Evolutionary conservation across 2,113 vertebrate species (phyloP).

Genomic region (Gavialis gangeticus): DNA sequence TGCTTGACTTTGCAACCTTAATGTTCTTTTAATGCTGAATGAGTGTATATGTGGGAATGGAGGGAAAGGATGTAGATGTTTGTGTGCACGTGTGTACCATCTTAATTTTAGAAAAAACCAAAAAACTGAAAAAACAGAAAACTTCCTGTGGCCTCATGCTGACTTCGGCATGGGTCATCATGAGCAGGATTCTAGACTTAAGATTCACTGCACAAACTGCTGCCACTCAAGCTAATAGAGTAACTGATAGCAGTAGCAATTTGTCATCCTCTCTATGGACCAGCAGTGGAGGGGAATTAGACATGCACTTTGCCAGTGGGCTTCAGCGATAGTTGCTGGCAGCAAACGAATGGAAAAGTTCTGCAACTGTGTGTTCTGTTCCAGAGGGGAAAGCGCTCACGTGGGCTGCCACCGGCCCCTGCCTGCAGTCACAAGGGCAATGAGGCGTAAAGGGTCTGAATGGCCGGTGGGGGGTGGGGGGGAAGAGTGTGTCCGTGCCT

Average conservation of each 20-base stretch:
- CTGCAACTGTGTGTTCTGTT: too few species aligned
- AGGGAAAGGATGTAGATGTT: too few species aligned
- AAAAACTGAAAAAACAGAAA: slow-evolving; percentile 69
- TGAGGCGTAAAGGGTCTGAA: too few species aligned
- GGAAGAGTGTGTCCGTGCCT: too few species aligned
- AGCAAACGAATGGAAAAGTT: too few species aligned
- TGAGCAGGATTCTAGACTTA: slow-evolving; percentile 44
- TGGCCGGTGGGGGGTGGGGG: too few species aligned
- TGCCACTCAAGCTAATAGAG: slow-evolving; percentile 67
- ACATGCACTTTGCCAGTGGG: too few species aligned
- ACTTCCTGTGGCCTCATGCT: slow-evolving; percentile 68
- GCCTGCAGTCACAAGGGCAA: too few species aligned
- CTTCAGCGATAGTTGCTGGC: too few species aligned
- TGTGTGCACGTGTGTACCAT: background rate
- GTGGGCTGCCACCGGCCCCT: too few species aligned
- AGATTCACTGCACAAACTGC: slow-evolving; percentile 33
- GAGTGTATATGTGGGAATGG: too few species aligned
- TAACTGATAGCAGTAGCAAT: slow-evolving; percentile 70
- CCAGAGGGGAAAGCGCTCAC: too few species aligned
- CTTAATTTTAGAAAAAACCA: slow-evolving; percentile 55
- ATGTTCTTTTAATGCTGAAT: slow-evolving; percentile 10
- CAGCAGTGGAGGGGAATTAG: slow-evolving; percentile 50
- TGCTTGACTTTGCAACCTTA: slow-evolving; percentile 55
- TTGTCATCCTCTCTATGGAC: slow-evolving; percentile 70
- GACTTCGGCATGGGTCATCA: slow-evolving; percentile 72